phyloP scores from a whole-genome alignment of 2,888 invertebrate species.

The Apodemia hepburni region DNA sequence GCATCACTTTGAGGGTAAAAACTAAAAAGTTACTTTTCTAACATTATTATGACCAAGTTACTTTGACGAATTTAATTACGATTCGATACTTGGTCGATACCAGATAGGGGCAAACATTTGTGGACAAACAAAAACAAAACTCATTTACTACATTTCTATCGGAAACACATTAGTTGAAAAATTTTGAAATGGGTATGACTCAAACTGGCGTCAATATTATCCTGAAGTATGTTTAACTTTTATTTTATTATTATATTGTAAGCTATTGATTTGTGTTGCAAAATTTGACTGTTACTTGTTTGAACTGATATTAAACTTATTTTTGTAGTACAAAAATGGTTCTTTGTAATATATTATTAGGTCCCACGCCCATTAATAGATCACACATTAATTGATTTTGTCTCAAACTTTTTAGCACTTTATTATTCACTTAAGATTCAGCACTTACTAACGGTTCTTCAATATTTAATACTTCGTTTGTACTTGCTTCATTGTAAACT shows the following conservation, averaged over 20 bases:
- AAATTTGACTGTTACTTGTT: background rate
- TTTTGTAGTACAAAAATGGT: background rate
- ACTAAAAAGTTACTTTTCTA: too few species aligned
- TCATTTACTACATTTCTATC: too few species aligned
- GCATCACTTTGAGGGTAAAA: too few species aligned
- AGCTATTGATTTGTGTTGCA: background rate
- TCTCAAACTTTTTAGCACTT: slow-evolving; percentile 5
- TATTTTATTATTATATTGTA: background rate
- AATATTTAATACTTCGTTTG: slow-evolving; percentile 20
- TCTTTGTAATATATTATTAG: background rate
- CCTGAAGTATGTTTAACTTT: too few species aligned
- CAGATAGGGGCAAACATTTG: too few species aligned
- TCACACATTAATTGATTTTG: slow-evolving; percentile 14
- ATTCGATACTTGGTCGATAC: too few species aligned
- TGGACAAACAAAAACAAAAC: too few species aligned
- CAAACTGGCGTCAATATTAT: too few species aligned
- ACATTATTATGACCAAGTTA: too few species aligned
- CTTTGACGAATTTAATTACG: too few species aligned
- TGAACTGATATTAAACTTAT: background rate
- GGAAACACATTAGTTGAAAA: too few species aligned
- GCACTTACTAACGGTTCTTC: slow-evolving; percentile 13
- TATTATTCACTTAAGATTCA: slow-evolving; percentile 17
- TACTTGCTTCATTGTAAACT: slow-evolving; percentile 5
- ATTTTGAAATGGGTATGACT: too few species aligned
- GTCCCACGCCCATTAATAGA: slow-evolving; percentile 8